Base-by-base conservation (phyloP, 2,797 vertebrate species). In the Arctocebus calabarensis region DNA sequence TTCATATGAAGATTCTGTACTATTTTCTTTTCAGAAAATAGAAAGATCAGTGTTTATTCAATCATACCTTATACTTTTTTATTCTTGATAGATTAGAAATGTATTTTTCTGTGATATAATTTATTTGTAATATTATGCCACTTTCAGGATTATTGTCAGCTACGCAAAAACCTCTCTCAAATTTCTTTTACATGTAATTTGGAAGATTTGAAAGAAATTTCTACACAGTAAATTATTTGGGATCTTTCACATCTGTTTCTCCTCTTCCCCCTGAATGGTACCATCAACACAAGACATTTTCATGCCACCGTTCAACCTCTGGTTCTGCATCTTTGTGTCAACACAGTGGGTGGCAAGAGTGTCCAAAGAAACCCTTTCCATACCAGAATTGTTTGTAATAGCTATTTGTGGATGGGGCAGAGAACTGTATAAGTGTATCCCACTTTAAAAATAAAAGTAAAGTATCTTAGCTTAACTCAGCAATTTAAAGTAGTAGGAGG, bases 71-170 rank as follows among this genome's bases (percentile, higher is more conserved):
- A 66, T 75, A 45, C 3, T 70, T 88, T 82, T 81, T 55, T 71
- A 74, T 70, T 88, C 57, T n/a, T 84, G 34, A 45, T 61, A 89
- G 12, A 62, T 88, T 61, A 91, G 27, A 91, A 95, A 82, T 25
- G 0, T 73, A 75, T 68, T 29, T 61, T 84, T 85, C 6, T 19
- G 32, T 32, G 57, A 70, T 29, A 23, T 59, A 86, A 84, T 74
- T 84, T 79, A 84, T 92, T 70, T 79, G 34, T 74, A 94, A 55
- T 91, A 48, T 74, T 84, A 32, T 37, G 3, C 3, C 78, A 45
- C 78, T 66, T 62, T 74, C 37, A 70, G 32, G 23, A 48, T 52
- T 73, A 14, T n/a, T 73, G 19, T 84, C 43, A 43, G 62, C 79
- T 83, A 70, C 9, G 4, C 34, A 64, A 82, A 84, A 91, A 77